Conservation (phyloP, 1,140 invertebrate species). For the Bombus breviceps region DNA sequence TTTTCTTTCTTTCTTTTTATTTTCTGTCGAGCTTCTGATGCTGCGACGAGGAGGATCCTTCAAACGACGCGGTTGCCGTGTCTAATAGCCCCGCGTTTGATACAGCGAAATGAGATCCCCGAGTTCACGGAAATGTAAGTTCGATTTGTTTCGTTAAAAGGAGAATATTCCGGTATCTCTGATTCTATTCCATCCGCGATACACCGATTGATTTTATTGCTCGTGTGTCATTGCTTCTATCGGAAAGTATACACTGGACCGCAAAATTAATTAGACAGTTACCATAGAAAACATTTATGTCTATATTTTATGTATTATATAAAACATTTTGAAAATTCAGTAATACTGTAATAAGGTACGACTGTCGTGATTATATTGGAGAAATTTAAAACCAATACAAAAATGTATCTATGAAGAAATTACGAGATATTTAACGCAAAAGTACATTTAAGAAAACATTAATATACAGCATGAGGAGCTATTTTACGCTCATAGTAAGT, state of each 20-base stretch:
- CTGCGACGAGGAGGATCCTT: slow-evolving; percentile 13
- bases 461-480: background rate
- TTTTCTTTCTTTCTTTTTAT: background rate
- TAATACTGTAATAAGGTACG: background rate
- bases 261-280: background rate
- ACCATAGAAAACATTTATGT: background rate
- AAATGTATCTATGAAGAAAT: background rate
- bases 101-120: background rate
- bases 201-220: background rate
- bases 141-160: slow-evolving; percentile 6
- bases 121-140: background rate
- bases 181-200: background rate
- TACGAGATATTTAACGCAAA: background rate
- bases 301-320: background rate
- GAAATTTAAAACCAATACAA: background rate
- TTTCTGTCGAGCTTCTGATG: background rate
- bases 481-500: background rate
- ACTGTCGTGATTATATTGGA: no score
- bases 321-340: background rate
- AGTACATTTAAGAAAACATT: background rate
- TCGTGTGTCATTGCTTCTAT: no score
- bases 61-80: background rate
- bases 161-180: background rate
- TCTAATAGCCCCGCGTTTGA: slow-evolving; percentile 1
- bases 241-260: background rate